Conservation (phyloP, 2,797 vertebrate genomes). For the Pipistrellus pipistrellus region DNA sequence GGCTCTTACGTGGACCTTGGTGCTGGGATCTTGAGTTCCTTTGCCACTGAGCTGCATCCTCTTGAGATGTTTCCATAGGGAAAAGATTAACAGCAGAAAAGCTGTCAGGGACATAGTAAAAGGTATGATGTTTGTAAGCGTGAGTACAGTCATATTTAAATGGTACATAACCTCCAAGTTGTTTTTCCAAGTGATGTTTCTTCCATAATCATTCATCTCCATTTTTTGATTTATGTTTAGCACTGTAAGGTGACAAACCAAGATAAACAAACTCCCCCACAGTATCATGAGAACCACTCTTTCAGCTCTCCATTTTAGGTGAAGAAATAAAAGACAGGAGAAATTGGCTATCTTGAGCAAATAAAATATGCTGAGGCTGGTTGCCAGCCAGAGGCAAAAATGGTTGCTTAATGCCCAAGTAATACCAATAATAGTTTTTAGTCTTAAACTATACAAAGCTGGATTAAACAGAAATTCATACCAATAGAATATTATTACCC, state of each 20-base stretch:
- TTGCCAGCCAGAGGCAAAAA: conserved; percentile 59
- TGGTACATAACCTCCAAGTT: accelerated
- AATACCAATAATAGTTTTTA: not conserved
- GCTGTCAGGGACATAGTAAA: not conserved
- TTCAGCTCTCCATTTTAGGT: conserved; percentile 8
- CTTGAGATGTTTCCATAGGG: not conserved
- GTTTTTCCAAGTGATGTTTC: conserved; percentile 10
- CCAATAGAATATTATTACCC: not conserved
- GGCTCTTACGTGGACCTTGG: not conserved
- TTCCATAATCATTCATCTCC: not conserved
- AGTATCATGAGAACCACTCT: not conserved
- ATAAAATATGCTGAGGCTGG: conserved; percentile 53
- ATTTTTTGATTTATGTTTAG: accelerated
- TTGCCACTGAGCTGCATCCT: not conserved
- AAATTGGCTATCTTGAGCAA: conserved; percentile 69
- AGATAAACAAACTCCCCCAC: not conserved
- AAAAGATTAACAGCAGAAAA: not conserved
- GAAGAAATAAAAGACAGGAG: conserved; percentile 16
- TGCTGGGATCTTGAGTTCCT: not conserved
- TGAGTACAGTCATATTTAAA: not conserved
- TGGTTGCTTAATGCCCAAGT: not conserved
- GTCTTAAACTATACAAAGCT: not conserved
- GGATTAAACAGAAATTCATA: not conserved
- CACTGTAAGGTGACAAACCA: not conserved
- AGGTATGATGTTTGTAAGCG: not conserved